These are phyloP conservation scores for Gyrodactylus bullatarudis DNA, from an alignment of 1,140 invertebrate genomes.

Conservation along the genomic window DNA sequence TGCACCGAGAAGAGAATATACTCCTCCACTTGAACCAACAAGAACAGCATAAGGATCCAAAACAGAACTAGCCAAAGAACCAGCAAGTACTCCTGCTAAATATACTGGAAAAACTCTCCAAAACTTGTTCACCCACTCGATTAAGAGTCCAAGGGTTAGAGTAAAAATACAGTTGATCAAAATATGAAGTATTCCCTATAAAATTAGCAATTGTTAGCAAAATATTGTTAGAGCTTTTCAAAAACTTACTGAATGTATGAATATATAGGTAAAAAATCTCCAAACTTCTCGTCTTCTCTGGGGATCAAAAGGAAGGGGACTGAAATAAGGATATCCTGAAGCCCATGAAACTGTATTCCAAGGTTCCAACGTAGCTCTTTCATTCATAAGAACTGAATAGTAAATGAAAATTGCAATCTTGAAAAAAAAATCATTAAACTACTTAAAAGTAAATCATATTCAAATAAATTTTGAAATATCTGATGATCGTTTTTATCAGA, in stretches of 20 bases:
- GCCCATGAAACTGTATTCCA: conserved; percentile 7
- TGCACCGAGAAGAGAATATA: conserved; percentile 67
- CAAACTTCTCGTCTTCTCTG: conserved; percentile 58
- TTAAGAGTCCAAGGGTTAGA: conserved; percentile 48
- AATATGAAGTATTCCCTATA: conserved; percentile 35
- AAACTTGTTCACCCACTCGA: conserved; percentile 78
- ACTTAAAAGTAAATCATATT: neutral
- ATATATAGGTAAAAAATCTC: conserved; percentile 71
- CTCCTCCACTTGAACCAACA: conserved; percentile 72
- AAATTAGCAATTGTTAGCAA: conserved; percentile 8
- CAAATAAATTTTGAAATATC: too few relatives aligned
- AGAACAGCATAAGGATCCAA: conserved; percentile 43
- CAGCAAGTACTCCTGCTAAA: conserved; percentile 16
- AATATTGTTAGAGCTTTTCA: neutral
- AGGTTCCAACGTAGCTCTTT: neutral
- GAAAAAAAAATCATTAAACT: neutral
- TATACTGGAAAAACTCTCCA: conserved; percentile 36
- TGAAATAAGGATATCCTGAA: conserved; percentile 4
- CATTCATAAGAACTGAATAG: conserved; percentile 15
- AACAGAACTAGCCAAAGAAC: conserved; percentile 41
- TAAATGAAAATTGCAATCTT: conserved; percentile 6
- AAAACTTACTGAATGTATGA: conserved; percentile 51
- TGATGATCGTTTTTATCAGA: neutral
- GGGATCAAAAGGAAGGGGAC: conserved; percentile 38
- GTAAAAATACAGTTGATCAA: conserved; percentile 62